phyloP scores from a whole-genome alignment of 2,113 vertebrate species.

The Nycticorax nycticorax region DNA sequence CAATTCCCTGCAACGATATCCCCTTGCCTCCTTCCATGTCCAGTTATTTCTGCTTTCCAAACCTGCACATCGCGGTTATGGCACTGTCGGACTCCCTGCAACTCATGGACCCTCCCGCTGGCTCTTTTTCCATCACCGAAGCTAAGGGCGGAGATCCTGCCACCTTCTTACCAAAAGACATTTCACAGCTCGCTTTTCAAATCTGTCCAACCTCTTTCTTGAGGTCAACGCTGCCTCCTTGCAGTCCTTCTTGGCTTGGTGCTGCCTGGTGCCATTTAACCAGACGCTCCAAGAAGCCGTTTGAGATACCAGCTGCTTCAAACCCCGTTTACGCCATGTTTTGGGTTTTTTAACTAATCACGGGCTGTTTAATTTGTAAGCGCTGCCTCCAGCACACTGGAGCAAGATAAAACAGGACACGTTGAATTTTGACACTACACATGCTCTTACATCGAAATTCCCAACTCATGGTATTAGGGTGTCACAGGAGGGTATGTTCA shows the following conservation, averaged over 20 bases:
- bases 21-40: neutral
- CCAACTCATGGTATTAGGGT: neutral
- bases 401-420: neutral
- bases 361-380: neutral
- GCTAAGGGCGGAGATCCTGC: neutral
- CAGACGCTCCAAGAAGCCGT: neutral
- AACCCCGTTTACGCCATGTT: neutral
- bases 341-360: neutral
- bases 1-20: too few relatives aligned
- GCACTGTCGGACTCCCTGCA: too few relatives aligned
- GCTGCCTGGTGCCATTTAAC: neutral
- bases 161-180: neutral
- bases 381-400: neutral
- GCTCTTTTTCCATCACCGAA: neutral
- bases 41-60: neutral
- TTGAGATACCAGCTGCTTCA: neutral
- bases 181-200: neutral
- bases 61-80: fast-evolving
- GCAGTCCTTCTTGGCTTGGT: neutral
- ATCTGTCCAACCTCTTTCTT: neutral
- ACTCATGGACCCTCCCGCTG: neutral
- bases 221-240: neutral
- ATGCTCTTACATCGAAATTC: neutral
- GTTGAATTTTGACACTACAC: neutral
- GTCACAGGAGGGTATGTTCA: neutral